Conservation (phyloP, 2,888 invertebrate species). For the Pyrrhia umbra region DNA sequence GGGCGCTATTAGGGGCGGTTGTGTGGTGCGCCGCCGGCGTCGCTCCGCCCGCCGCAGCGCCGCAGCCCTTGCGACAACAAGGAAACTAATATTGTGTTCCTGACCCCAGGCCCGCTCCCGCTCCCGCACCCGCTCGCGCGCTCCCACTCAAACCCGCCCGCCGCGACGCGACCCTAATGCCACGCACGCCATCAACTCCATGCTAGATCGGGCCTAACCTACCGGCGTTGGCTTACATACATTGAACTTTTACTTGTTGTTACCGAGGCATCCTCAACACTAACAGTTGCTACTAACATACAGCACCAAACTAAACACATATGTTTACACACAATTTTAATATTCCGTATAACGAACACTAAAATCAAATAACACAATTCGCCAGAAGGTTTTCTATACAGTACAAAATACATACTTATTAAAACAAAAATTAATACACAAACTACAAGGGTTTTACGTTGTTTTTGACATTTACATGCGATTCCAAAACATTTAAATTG, state of each 20-base stretch:
- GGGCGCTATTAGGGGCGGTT: constrained; percentile 89
- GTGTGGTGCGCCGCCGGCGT: constrained; percentile 85
- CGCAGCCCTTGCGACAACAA: constrained; percentile 91
- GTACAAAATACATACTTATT: constrained; percentile 20
- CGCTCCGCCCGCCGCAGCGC: constrained; percentile 88
- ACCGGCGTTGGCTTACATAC: constrained; percentile 49
- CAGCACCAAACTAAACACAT: constrained; percentile 26
- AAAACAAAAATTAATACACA: constrained; percentile 18
- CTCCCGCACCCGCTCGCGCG: constrained; percentile 72
- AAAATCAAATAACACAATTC: constrained; percentile 27
- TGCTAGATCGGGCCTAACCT: background rate
- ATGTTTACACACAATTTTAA: constrained; percentile 20
- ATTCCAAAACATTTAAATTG: constrained; percentile 4
- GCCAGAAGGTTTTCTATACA: constrained; percentile 19
- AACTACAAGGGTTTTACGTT: constrained; percentile 2
- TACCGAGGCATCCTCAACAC: constrained; percentile 19
- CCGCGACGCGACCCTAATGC: constrained; percentile 66
- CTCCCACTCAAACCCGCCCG: constrained; percentile 84
- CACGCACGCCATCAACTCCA: constrained; percentile 52
- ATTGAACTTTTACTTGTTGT: constrained; percentile 67
- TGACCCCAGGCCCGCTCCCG: constrained; percentile 82
- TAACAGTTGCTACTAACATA: constrained; percentile 27
- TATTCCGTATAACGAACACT: constrained; percentile 21
- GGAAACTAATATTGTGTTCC: constrained; percentile 91
- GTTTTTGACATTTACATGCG: constrained; percentile 18